These are phyloP conservation scores for Hemiprocne comata DNA, from an alignment of 2,113 vertebrate species.

Conservation along the genomic window DNA sequence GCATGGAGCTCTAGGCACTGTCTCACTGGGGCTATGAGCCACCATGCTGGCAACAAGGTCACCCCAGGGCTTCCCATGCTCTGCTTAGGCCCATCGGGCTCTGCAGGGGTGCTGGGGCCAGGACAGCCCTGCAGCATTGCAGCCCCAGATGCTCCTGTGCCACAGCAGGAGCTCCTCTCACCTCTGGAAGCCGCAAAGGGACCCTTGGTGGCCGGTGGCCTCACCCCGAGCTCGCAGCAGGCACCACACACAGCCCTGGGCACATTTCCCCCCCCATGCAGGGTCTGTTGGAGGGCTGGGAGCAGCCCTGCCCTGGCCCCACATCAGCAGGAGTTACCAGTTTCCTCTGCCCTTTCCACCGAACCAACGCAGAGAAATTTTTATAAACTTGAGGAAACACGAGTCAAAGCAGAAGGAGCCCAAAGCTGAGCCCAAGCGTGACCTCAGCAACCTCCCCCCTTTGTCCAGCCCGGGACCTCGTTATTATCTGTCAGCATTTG, in stretches of 20 bases:
- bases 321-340: background rate
- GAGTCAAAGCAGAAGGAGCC: slow-evolving; percentile 45
- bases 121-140: background rate
- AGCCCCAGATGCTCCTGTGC: rapidly evolving
- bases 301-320: background rate
- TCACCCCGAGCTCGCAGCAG: rapidly evolving
- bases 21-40: too few species aligned
- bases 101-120: too few species aligned
- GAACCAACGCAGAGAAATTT: background rate
- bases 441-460: slow-evolving; percentile 74
- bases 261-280: rapidly evolving
- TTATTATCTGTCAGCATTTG: slow-evolving; percentile 76
- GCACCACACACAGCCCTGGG: rapidly evolving
- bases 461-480: slow-evolving; percentile 84
- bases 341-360: slow-evolving; percentile 53
- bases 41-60: too few species aligned
- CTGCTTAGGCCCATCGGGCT: too few species aligned
- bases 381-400: slow-evolving; percentile 59
- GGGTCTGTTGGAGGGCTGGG: background rate
- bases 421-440: slow-evolving; percentile 65
- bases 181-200: background rate
- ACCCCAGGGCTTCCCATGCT: too few species aligned
- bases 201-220: background rate
- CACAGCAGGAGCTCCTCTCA: background rate
- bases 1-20: background rate